Conservation (phyloP, 1,140 invertebrate species). For the Nomia melanderi region DNA sequence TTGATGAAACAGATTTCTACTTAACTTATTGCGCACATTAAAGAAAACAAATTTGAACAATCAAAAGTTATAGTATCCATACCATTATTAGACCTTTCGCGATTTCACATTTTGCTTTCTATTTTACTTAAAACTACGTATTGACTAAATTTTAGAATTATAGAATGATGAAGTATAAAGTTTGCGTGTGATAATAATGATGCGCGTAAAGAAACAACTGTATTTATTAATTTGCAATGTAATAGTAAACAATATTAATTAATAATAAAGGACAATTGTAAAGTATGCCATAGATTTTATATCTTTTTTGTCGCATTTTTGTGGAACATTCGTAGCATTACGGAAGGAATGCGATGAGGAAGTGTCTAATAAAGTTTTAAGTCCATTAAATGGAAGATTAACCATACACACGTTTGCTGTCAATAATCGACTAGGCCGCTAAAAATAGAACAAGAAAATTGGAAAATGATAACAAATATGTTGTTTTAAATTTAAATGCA, state of each 20-base stretch:
- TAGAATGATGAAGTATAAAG: neutral
- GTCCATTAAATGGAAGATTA: conserved; percentile 52
- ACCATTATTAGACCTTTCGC: neutral
- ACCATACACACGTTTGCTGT: conserved; percentile 33
- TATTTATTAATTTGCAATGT: conserved; percentile 28
- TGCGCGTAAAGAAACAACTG: conserved; percentile 36
- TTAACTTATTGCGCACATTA: neutral
- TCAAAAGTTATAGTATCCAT: neutral
- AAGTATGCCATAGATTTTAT: conserved; percentile 11
- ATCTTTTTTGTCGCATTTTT: conserved; percentile 9
- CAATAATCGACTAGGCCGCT: conserved; percentile 65
- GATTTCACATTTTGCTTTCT: neutral
- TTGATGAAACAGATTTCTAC: neutral
- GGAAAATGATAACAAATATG: neutral
- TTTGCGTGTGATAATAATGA: conserved; percentile 10
- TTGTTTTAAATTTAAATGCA: neutral
- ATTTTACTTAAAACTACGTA: neutral
- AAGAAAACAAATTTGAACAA: neutral
- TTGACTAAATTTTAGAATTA: neutral
- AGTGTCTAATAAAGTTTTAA: conserved; percentile 49
- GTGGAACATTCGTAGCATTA: conserved; percentile 19
- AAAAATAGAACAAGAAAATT: conserved; percentile 26
- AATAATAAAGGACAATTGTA: conserved; percentile 27
- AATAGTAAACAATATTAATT: conserved; percentile 27
- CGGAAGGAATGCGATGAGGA: conserved; percentile 57